Evolutionary conservation across 2,888 invertebrate species (phyloP), one percentile per base, ranked within the genome.

Genomic region (Aplocera efformata): DNA sequence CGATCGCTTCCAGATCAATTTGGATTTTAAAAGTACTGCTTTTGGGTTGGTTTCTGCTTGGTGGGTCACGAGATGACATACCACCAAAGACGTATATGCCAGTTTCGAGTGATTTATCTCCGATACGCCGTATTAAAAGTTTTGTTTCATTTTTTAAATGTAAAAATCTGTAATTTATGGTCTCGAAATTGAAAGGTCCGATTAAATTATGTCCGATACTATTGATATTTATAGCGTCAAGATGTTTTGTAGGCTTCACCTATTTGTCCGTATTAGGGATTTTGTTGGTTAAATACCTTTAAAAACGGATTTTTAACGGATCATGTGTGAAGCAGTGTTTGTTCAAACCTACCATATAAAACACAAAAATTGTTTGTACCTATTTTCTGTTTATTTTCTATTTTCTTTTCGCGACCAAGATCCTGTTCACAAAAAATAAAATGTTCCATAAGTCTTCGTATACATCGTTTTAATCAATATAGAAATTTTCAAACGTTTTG

Each of bases 91-190:
- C 74, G 84, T 81, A 74, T 66, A 80, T 71, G 83, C 83, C 84
- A 80, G 74, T 86, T 83, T 72, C 63, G 63, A 70, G 79, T 86
- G 86, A 88, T 86, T 86, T 88, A 88, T 83, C 70, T 57, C 67
- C 78, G 82, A 85, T 84, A 83, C 75, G 79, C 71, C 72, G 67
- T 85, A 88, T 86, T 86, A 85, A 84, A 81, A 69, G 80, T 84
- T 82, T 84, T 84, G 69, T 83, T 84, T 86, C 72, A 67, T 80
- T 78, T 76, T 79, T 75, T 60, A 68, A 81, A 83, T 82, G 80
- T 85, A 77, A 84, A 85, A 88, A 81, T 86, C 82, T 72, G 79
- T 85, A 73, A 88, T 88, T 88, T 88, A 88, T 86, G 83, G 58
- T 66, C 60, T 72, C 76, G 75, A 81, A 84, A 88, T 86, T 85